Percentiles rank a stretch among this genome's conserved stretches.
Evolutionary conservation across 2,888 invertebrate species (phyloP).

Genomic region (Thymelicus lineola): DNA sequence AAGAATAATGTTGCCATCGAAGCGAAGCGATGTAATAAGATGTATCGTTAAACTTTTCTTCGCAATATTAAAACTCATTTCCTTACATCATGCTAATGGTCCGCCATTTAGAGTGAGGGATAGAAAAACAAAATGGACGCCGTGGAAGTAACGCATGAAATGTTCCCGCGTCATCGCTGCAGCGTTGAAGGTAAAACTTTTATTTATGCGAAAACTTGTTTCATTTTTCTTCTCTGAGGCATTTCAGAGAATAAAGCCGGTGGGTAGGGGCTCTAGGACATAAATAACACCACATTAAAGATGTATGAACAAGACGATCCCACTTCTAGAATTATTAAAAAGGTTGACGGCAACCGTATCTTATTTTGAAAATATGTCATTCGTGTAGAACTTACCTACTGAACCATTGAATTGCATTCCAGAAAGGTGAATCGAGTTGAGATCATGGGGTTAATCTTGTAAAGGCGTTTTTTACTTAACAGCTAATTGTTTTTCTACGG

Average conservation of each 20-base stretch:
- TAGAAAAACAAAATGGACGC: conserved; percentile 53
- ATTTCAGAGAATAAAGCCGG: conserved; percentile 60
- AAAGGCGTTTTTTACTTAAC: no score
- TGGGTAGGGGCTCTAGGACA: conserved; percentile 52
- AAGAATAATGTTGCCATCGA: conserved; percentile 9
- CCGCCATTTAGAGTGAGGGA: conserved; percentile 40
- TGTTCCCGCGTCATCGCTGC: conserved; percentile 67
- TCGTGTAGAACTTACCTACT: conserved; percentile 31
- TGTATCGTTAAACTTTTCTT: conserved; percentile 30
- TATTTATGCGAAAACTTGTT: conserved; percentile 80
- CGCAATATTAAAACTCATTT: conserved; percentile 37
- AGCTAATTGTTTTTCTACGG: no score
- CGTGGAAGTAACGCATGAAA: conserved; percentile 59
- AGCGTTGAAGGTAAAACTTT: conserved; percentile 64
- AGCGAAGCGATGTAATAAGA: conserved; percentile 18
- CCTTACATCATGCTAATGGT: conserved; percentile 40
- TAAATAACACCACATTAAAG: conserved; percentile 68
- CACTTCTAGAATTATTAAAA: conserved; percentile 64
- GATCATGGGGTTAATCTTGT: no score
- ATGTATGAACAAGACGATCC: conserved; percentile 63
- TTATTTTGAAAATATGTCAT: conserved; percentile 32
- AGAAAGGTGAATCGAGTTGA: no score
- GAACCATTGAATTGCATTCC: neutral
- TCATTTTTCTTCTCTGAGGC: conserved; percentile 72
- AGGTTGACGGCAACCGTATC: conserved; percentile 9